These are phyloP conservation scores for Monopterus albus DNA, from an alignment of 2,113 vertebrate species.

Conservation along the genomic window DNA sequence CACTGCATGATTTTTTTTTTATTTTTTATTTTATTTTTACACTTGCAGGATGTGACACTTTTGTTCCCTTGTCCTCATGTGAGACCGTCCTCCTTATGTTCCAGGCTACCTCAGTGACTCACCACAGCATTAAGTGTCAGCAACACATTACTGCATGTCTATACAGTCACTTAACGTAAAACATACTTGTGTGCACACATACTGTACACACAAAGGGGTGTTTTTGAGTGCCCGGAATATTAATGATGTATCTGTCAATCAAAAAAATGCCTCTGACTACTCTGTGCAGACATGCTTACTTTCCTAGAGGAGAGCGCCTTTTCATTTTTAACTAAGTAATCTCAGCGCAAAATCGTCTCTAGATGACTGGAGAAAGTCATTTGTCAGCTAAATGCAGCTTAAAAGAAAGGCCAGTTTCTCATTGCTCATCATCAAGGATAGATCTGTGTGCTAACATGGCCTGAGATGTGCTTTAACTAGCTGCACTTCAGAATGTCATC, in stretches of 20 bases:
- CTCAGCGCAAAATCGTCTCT: conserved; percentile 7
- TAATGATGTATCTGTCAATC: conserved; percentile 57
- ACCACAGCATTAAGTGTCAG: conserved; percentile 41
- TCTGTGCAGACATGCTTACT: conserved; percentile 16
- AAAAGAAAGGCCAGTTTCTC: conserved; percentile 3
- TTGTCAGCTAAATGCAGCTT: conserved; percentile 11
- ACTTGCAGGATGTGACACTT: conserved; percentile 2
- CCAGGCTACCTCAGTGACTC: conserved; percentile 57
- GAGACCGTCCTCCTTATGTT: too few species aligned
- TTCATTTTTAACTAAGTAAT: conserved; percentile 34
- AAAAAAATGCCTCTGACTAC: conserved; percentile 36
- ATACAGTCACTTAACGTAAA: conserved; percentile 40
- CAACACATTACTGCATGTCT: conserved; percentile 46
- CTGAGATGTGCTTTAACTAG: neutral
- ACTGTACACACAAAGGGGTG: conserved; percentile 30
- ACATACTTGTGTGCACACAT: conserved; percentile 1
- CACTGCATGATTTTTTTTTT: too few species aligned
- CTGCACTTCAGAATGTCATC: conserved; percentile 30
- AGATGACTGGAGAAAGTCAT: conserved; percentile 14
- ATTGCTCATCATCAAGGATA: conserved; percentile 3
- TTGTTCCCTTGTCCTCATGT: conserved; percentile 20
- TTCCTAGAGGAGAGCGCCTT: neutral
- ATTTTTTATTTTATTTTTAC: too few species aligned
- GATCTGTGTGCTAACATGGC: neutral
- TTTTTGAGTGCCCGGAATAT: conserved; percentile 37